phyloP scores from a whole-genome alignment of 1,140 invertebrate genomes.

The Drosophila rufa region DNA sequence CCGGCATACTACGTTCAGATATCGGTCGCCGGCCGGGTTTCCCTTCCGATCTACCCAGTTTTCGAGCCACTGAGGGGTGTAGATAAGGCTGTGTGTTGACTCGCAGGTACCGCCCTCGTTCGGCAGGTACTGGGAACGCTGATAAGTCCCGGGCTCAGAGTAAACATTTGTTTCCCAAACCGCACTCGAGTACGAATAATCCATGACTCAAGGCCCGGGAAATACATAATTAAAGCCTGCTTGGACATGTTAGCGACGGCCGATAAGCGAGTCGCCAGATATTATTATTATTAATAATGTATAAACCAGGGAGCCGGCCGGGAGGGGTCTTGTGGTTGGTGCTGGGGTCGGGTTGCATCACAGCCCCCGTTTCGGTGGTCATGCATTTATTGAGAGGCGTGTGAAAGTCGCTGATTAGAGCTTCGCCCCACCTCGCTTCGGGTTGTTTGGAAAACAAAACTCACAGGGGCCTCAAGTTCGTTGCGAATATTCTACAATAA shows the following conservation, averaged over 20 bases:
- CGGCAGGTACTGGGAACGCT: slow-evolving; percentile 26
- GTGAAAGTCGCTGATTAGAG: slow-evolving; percentile 31
- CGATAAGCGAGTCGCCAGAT: slow-evolving; percentile 9
- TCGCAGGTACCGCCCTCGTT: slow-evolving; percentile 46
- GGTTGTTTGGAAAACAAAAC: background rate
- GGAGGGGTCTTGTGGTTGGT: background rate
- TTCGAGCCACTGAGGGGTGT: background rate
- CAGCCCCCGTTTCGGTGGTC: slow-evolving; percentile 4
- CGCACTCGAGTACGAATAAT: background rate
- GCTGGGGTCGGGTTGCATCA: slow-evolving; percentile 19
- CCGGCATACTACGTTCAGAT: background rate
- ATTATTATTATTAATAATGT: background rate
- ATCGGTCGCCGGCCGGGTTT: background rate
- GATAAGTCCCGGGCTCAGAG: slow-evolving; percentile 12
- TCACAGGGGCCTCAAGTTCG: background rate
- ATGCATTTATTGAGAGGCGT: slow-evolving; percentile 13
- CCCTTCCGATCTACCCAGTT: background rate
- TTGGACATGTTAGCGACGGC: background rate
- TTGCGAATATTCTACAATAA: slow-evolving; percentile 2
- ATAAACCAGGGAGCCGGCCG: background rate
- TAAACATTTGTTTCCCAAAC: slow-evolving; percentile 9
- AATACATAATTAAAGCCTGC: slow-evolving; percentile 10
- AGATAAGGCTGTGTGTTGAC: slow-evolving; percentile 36
- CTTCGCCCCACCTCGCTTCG: background rate
- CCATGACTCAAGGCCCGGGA: slow-evolving; percentile 29